Percentiles rank a stretch among this genome's conserved stretches.
Evolutionary conservation across 2,797 vertebrate genomes (phyloP).

Genomic region (Decapterus maruadsi): DNA sequence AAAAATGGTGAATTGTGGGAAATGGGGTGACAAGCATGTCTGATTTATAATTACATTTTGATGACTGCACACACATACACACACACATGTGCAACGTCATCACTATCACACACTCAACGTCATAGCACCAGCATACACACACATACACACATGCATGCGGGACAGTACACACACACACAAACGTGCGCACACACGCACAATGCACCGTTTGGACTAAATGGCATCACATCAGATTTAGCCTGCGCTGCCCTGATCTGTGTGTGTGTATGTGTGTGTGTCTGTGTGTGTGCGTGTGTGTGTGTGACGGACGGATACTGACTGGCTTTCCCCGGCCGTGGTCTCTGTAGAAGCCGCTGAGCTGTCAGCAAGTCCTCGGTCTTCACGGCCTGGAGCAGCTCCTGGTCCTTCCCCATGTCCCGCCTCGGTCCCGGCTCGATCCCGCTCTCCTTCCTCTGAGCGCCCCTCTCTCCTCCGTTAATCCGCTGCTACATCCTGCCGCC

Average conservation of each 20-base stretch:
- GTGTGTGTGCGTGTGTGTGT: slow-evolving; percentile 33
- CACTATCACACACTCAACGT: slow-evolving; percentile 72
- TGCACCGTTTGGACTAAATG: slow-evolving; percentile 61
- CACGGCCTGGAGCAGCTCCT: slow-evolving; percentile 97
- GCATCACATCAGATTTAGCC: slow-evolving; percentile 55
- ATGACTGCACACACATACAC: slow-evolving; percentile 20
- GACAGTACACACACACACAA: slow-evolving; percentile 5
- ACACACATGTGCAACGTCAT: slow-evolving; percentile 75
- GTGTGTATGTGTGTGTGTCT: slow-evolving; percentile 33
- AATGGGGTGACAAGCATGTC: slow-evolving; percentile 37
- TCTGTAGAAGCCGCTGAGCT: slow-evolving; percentile 95
- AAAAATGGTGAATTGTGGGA: slow-evolving; percentile 15
- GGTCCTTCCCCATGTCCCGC: slow-evolving; percentile 96
- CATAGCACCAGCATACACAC: slow-evolving; percentile 48
- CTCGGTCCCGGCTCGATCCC: slow-evolving; percentile 45
- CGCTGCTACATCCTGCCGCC: slow-evolving; percentile 80
- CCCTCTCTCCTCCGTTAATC: slow-evolving; percentile 79
- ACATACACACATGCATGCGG: neutral
- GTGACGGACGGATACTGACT: slow-evolving; percentile 87
- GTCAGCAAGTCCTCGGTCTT: slow-evolving; percentile 96
- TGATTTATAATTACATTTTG: slow-evolving; percentile 54
- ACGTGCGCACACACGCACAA: slow-evolving; percentile 24
- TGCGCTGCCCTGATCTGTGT: slow-evolving; percentile 65
- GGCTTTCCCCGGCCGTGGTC: slow-evolving; percentile 95
- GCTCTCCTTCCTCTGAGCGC: slow-evolving; percentile 63